phyloP scores from a whole-genome alignment of 2,797 vertebrate species.

The Eulemur coronatus region DNA sequence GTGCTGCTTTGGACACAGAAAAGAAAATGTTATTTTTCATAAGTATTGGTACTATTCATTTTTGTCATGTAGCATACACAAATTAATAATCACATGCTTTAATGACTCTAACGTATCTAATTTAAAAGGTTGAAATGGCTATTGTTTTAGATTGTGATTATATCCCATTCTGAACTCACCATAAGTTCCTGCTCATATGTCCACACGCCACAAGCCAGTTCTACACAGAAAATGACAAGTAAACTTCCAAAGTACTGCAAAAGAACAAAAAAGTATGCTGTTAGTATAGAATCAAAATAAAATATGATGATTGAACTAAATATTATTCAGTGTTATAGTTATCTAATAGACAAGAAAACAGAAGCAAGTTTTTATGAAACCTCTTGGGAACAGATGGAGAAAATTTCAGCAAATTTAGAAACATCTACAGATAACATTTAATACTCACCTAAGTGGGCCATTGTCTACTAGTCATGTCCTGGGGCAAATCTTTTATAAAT shows the following conservation, averaged over 20 bases:
- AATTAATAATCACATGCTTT: neutral
- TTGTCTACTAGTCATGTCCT: neutral
- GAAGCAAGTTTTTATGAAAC: neutral
- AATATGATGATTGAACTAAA: neutral
- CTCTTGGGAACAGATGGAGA: neutral
- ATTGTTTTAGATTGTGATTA: neutral
- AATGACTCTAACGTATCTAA: neutral
- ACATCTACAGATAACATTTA: neutral
- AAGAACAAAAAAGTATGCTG: conserved; percentile 61
- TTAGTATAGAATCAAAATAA: neutral
- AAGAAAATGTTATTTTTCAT: conserved; percentile 21
- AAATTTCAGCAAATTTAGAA: neutral
- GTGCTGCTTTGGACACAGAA: neutral
- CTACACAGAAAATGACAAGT: conserved; percentile 97
- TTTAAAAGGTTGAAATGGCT: neutral
- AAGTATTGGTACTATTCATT: neutral
- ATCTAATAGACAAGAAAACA: neutral
- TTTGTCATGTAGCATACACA: neutral
- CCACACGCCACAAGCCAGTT: conserved; percentile 97
- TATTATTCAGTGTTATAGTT: neutral
- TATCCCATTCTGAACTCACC: conserved; percentile 82
- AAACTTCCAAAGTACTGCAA: conserved; percentile 96
- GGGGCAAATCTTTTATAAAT: neutral
- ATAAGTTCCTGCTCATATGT: conserved; percentile 92
- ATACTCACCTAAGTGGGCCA: neutral